Conservation (phyloP, 2,113 vertebrate genomes). For the Gila orcuttii region DNA sequence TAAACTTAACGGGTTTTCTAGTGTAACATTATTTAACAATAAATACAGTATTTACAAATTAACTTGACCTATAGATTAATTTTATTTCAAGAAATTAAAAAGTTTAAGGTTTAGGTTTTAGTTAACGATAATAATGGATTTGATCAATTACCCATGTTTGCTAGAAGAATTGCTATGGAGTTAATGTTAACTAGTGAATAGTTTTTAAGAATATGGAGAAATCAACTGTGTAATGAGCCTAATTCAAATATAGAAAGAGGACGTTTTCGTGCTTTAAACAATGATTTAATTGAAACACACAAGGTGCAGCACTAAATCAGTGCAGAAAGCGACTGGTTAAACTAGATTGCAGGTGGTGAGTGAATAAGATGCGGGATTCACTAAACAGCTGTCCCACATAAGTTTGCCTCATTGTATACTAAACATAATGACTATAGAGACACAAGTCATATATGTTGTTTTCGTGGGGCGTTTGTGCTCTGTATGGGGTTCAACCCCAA, state of each 20-base stretch:
- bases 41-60: no score
- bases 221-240: neutral
- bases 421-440: conserved; percentile 8
- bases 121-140: neutral
- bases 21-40: no score
- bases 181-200: neutral
- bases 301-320: no score
- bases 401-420: conserved; percentile 13
- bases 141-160: neutral
- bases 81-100: no score
- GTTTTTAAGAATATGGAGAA: neutral
- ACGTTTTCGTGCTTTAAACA: neutral
- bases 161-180: neutral
- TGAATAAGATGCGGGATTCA: neutral
- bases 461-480: neutral
- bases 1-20: no score
- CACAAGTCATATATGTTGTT: conserved; percentile 19
- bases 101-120: no score
- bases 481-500: conserved; percentile 38
- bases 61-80: no score
- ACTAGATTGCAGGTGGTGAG: neutral
- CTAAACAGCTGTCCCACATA: conserved; percentile 15
- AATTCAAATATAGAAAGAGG: neutral
- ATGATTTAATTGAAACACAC: neutral
- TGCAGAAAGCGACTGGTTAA: neutral